Conservation (phyloP, 1,140 invertebrate species). For the Riptortus pedestris region DNA sequence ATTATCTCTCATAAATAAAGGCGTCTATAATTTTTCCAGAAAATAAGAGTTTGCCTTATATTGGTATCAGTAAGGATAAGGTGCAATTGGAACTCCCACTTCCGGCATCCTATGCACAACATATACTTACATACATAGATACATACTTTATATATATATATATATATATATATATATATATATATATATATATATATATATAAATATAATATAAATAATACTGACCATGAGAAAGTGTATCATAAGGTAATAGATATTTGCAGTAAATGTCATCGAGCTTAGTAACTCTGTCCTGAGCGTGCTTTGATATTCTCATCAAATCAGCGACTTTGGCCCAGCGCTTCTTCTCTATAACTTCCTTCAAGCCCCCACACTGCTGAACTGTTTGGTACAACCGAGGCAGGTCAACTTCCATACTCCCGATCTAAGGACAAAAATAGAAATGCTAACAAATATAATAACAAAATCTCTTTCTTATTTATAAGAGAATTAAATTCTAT, state of each 20-base stretch:
- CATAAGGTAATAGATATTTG: constrained; percentile 85
- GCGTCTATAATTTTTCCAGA: too few relatives aligned
- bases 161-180: too few relatives aligned
- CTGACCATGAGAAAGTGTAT: constrained; percentile 63
- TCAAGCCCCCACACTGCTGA: constrained; percentile 73
- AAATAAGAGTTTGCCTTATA: too few relatives aligned
- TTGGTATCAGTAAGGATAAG: too few relatives aligned
- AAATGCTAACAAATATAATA: constrained; percentile 37
- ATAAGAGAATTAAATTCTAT: not conserved
- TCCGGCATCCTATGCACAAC: too few relatives aligned
- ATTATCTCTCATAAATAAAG: too few relatives aligned
- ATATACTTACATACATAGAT: too few relatives aligned
- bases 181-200: too few relatives aligned
- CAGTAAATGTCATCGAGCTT: constrained; percentile 87
- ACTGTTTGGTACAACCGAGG: constrained; percentile 77
- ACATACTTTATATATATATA: too few relatives aligned
- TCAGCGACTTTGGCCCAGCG: constrained; percentile 84
- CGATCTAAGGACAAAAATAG: constrained; percentile 22
- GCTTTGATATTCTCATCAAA: constrained; percentile 72
- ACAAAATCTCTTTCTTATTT: constrained; percentile 10
- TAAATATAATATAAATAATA: constrained; percentile 18
- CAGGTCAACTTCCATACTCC: constrained; percentile 53
- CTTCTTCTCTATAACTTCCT: constrained; percentile 82
- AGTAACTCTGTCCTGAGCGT: constrained; percentile 67
- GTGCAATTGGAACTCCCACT: too few relatives aligned